A percentile compares a stretch with the other conserved stretches of the same genome.
These are phyloP conservation scores for Nothoprocta perdicaria DNA, from an alignment of 2,113 vertebrate genomes.

Conservation along the genomic window DNA sequence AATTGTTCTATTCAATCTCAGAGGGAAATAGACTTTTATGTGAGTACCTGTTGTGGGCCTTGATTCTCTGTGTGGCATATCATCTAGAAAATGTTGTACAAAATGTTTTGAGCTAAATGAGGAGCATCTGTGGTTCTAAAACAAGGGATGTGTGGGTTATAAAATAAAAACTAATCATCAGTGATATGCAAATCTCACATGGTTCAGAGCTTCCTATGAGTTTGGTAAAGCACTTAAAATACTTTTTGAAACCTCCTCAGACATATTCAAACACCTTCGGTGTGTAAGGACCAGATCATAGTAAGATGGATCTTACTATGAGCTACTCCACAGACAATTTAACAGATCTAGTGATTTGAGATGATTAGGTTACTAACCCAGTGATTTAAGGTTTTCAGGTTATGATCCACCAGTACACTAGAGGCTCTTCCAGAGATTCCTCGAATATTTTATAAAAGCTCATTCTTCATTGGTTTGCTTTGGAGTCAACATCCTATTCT, in stretches of 20 bases:
- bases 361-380: no score
- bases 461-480: background rate
- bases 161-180: conserved; percentile 8
- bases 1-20: background rate
- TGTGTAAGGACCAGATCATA: background rate
- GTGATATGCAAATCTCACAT: background rate
- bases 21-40: conserved; percentile 36
- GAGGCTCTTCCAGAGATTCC: background rate
- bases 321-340: background rate
- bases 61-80: conserved; percentile 12
- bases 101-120: conserved; percentile 44
- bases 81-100: conserved; percentile 10
- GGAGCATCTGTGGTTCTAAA: conserved; percentile 36
- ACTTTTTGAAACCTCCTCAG: background rate
- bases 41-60: conserved; percentile 28
- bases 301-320: background rate
- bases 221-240: background rate
- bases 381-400: background rate
- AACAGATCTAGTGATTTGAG: background rate
- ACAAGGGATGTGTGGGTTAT: background rate
- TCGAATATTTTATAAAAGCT: background rate
- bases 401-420: background rate
- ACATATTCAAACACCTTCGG: background rate
- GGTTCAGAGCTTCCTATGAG: background rate
- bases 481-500: accelerated